phyloP scores from a whole-genome alignment of 1,140 invertebrate species.

The Hylaeus anthracinus region DNA sequence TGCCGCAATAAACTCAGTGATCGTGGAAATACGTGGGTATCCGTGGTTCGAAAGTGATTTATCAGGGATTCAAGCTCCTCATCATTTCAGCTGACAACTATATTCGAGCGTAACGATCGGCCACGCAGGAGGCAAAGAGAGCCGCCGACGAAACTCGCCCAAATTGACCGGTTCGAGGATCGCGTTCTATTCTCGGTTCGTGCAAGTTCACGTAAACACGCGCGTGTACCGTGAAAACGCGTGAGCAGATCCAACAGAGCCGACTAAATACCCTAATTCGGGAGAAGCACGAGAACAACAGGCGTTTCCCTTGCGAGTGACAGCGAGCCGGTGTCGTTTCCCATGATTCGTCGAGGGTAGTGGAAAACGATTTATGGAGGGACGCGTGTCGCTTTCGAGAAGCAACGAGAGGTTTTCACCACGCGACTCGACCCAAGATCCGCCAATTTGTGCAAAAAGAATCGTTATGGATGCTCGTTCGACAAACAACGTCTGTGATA shows the following conservation, averaged over 20 bases:
- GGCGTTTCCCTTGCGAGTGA: constrained; percentile 25
- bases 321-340: constrained; percentile 46
- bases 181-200: background rate
- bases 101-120: background rate
- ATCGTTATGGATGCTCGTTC: no score
- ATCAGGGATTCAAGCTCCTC: background rate
- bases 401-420: constrained; percentile 12
- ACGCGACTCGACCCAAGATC: no score
- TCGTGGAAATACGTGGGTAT: background rate
- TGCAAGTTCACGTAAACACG: constrained; percentile 16
- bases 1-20: background rate
- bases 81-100: background rate
- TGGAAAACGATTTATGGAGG: constrained; percentile 44
- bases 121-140: background rate
- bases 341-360: constrained; percentile 27
- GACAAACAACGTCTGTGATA: no score
- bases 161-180: background rate
- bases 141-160: background rate
- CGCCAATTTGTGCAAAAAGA: no score
- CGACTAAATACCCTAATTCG: constrained; percentile 39
- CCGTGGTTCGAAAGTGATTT: background rate
- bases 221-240: background rate
- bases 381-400: constrained; percentile 22
- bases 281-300: constrained; percentile 14
- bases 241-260: background rate